Base-by-base conservation (phyloP, 2,888 invertebrate genomes). In the Ceraclea dissimilis region DNA sequence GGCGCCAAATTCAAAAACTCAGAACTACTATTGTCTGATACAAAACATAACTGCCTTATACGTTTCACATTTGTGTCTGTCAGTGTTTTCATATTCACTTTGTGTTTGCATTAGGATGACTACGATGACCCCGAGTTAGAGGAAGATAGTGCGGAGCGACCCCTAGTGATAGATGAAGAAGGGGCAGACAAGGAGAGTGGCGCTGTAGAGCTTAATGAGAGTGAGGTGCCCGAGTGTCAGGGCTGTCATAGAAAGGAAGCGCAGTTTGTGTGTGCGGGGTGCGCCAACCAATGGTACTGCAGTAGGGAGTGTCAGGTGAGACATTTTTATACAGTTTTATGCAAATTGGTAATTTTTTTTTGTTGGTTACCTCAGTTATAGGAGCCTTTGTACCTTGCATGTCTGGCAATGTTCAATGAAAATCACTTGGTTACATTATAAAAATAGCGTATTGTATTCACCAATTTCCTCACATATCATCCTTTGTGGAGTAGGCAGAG, bases 281-380 rank as follows among this genome's bases (percentile, higher is more conserved):
- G 93, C 71, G 89, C 88, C 63, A 90, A 90, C 74, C 92, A 92
- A 75, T 94, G 93, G 93, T 94, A 95, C 72, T 95, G 94, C 79
- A 92, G 91, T 68, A 80, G 91, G 54, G 88, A 90, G 63, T 95
- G 94, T 71, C 94, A 94, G 86, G 93, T 93, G 72, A 67, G 68
- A 6, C 5, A 10, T 26, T 6, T 26, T 6, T 26, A 10, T 19
- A 16, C 51, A 10, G n/a, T n/a, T 52, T 21, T 18, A 46, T 58
- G 52, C 22, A 60, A 34, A 58, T 57, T 60, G 48, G 56, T 56
- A 20, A 18, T 60, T n/a, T n/a, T n/a, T n/a, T n/a, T n/a, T n/a
- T n/a, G n/a, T n/a, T n/a, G n/a, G n/a, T n/a, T n/a, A n/a, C n/a
- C n/a, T n/a, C n/a, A n/a, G n/a, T n/a, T n/a, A n/a, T n/a, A n/a